These are phyloP conservation scores for Cyclura pinguis DNA, from an alignment of 2,797 vertebrate genomes.

Conservation along the genomic window DNA sequence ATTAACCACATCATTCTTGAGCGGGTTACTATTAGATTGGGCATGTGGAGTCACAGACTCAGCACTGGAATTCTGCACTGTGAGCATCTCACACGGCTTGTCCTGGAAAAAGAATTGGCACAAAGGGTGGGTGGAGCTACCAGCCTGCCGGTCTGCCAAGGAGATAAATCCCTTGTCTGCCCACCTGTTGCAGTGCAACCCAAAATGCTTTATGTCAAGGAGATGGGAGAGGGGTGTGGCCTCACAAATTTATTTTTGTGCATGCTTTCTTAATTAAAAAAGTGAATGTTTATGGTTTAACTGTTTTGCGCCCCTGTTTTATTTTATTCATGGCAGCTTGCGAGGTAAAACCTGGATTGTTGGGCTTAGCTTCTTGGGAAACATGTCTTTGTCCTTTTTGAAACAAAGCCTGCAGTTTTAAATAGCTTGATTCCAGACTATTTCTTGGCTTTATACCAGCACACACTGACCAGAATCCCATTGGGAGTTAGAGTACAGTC, in stretches of 20 bases:
- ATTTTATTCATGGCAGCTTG: background rate
- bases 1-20: constrained; percentile 1
- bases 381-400: background rate
- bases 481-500: no score
- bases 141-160: background rate
- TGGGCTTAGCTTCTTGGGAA: background rate
- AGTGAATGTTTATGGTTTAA: constrained; percentile 80
- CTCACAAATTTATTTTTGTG: constrained; percentile 83
- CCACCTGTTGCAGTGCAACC: constrained; percentile 14
- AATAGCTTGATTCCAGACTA: background rate
- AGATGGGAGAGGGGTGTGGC: constrained; percentile 73
- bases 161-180: background rate
- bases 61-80: constrained; percentile 37
- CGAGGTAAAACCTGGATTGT: background rate
- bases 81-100: background rate
- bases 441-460: background rate
- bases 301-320: constrained; percentile 59
- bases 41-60: constrained; percentile 3
- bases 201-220: constrained; percentile 66
- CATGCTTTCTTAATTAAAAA: constrained; percentile 87
- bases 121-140: constrained; percentile 9
- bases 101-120: constrained; percentile 28
- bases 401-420: background rate
- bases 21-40: constrained; percentile 34
- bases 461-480: background rate